Base-by-base conservation (phyloP, 2,113 vertebrate species). In the Nibea coibor region DNA sequence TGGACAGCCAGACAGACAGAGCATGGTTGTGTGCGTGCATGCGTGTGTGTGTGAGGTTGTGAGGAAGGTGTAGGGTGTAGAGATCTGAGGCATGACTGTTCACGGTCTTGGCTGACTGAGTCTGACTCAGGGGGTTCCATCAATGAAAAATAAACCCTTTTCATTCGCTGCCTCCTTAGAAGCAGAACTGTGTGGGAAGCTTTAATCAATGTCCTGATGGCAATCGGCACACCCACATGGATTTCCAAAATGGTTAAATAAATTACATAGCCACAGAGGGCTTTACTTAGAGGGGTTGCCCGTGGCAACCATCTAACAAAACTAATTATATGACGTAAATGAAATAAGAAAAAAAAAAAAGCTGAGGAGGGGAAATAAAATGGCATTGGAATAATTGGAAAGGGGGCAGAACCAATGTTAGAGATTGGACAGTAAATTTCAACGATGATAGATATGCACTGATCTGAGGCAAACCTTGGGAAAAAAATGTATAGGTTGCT, bases 401-500 rank as follows among this genome's bases (percentile, higher is more conserved):
- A n/a, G 20, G 20, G 16, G 15, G 22, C 10, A 62, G 42, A 74
- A 74, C 80, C 75, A 75, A 74, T 80, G 57, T 51, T 28, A 77
- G 22, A 35, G 35, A 57, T 85, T 47, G 62, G 61, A 62, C 2
- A 3, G 26, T 17, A 22, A 42, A 81, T 63, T 50, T 64, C 12
- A 4, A 61, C 8, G 57, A 47, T 24, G 47, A 65, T 75, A 54
- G 12, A 80, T 50, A 51, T 73, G 26, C 10, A 70, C 62, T 76
- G 26, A 72, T 64, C 17, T n/a, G 35, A 67, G 16, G 43, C 91
- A 80, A 79, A 99, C 98, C 96, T 98, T 98, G 63, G 96, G 92
- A 81, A 98, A 97, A 91, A 99, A 98, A 89, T 95, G 88, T 75
- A 97, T 94, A 89, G 96, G 96, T 87, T 97, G 96, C 62, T 96